Conservation (phyloP, 2,113 vertebrate genomes). For the Opisthocomus hoazin region DNA sequence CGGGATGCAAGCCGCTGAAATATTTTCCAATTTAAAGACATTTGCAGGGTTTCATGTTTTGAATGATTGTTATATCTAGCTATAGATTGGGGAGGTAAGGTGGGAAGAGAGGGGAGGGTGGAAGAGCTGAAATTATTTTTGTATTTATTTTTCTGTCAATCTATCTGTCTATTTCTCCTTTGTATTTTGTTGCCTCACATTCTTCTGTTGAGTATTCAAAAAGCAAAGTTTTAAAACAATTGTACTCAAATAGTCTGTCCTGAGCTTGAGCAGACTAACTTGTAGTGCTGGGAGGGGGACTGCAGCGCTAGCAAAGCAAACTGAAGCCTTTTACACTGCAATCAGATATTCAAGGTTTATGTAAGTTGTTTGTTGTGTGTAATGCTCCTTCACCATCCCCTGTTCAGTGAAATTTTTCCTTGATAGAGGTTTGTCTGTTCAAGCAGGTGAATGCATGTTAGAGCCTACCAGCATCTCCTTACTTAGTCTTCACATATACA, state of each 20-base stretch:
- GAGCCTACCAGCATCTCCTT: no score
- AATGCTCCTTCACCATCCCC: no score
- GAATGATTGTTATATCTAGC: background rate
- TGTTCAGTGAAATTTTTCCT: no score
- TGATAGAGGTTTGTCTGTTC: no score
- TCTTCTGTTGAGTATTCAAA: background rate
- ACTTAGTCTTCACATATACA: no score
- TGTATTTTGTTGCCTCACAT: background rate
- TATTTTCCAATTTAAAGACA: background rate
- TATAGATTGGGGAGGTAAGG: background rate
- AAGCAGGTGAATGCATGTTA: no score
- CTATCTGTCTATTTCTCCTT: background rate
- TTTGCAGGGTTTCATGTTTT: background rate
- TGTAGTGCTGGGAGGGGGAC: background rate
- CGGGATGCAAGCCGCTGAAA: background rate
- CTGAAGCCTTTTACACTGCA: background rate
- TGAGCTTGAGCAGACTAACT: background rate
- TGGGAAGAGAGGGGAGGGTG: background rate
- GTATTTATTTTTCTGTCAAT: background rate
- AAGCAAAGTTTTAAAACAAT: background rate
- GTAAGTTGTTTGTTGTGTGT: no score
- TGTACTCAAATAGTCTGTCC: background rate
- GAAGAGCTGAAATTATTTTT: background rate
- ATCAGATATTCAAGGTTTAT: no score
- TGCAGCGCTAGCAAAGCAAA: background rate